Conservation (phyloP, 1,140 invertebrate species). For the Nephila pilipes region DNA sequence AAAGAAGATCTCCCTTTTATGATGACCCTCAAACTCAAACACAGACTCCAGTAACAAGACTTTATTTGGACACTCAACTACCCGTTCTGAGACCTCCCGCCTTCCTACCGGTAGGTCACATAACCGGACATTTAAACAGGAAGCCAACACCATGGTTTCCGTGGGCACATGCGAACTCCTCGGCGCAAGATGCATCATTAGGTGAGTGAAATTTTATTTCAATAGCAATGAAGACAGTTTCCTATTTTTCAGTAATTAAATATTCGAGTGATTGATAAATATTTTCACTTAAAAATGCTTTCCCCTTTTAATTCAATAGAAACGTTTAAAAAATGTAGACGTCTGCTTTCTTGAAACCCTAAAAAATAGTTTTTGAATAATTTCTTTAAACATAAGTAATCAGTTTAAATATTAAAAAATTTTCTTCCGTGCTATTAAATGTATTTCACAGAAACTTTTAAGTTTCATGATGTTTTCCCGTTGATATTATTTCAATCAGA, state of each 20-base stretch:
- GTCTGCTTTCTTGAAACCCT: too few relatives aligned
- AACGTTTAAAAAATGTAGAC: too few relatives aligned
- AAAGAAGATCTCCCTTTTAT: slow-evolving; percentile 63
- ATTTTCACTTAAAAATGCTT: too few relatives aligned
- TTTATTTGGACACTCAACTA: slow-evolving; percentile 70
- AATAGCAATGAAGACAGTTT: background rate
- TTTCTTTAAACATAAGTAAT: too few relatives aligned
- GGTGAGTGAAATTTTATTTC: slow-evolving; percentile 36
- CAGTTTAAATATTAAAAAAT: too few relatives aligned
- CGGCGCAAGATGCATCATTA: slow-evolving; percentile 59
- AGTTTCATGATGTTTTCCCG: too few relatives aligned
- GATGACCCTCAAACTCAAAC: slow-evolving; percentile 35
- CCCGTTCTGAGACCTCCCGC: slow-evolving; percentile 70
- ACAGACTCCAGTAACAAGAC: slow-evolving; percentile 34
- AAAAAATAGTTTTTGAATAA: too few relatives aligned
- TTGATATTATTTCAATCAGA: too few relatives aligned
- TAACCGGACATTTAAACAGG: slow-evolving; percentile 68
- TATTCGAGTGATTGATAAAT: too few relatives aligned
- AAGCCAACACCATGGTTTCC: slow-evolving; percentile 78
- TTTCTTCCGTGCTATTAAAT: too few relatives aligned
- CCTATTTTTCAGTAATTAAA: background rate
- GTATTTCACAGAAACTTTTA: too few relatives aligned
- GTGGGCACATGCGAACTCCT: slow-evolving; percentile 75
- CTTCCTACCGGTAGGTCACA: slow-evolving; percentile 70
- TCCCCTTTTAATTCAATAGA: too few relatives aligned